Evolutionary conservation across 2,113 vertebrate genomes (phyloP).

Genomic region (Paralichthys olivaceus): DNA sequence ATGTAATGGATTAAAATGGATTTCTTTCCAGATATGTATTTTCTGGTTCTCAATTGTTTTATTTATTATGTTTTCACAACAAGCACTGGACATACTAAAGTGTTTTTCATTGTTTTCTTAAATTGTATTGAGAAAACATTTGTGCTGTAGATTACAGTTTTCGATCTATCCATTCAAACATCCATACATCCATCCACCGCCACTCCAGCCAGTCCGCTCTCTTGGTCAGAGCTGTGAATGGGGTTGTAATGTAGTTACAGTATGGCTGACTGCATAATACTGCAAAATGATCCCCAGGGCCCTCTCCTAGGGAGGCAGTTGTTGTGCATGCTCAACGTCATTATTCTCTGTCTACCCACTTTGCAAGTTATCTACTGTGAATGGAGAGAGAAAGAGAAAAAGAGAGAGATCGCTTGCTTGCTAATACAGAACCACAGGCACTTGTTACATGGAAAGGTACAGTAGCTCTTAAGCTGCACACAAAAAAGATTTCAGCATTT

Average conservation of each 20-base stretch:
- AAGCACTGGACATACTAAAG: neutral
- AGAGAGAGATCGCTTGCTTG: conserved; percentile 57
- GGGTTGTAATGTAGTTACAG: conserved; percentile 74
- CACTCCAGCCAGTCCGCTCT: conserved; percentile 22
- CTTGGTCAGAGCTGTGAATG: conserved; percentile 49
- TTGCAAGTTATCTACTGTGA: conserved; percentile 67
- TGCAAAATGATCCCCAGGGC: conserved; percentile 75
- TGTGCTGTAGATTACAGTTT: too few species aligned
- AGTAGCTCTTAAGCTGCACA: conserved; percentile 14
- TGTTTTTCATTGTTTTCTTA: neutral
- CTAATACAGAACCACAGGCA: conserved; percentile 65
- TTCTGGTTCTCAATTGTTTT: too few species aligned
- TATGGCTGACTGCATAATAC: conserved; percentile 77
- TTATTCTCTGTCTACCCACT: conserved; percentile 77
- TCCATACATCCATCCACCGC: conserved; percentile 16
- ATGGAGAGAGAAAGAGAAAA: conserved; percentile 55
- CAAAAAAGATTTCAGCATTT: conserved; percentile 42
- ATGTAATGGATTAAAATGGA: too few species aligned
- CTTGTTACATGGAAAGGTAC: conserved; percentile 66
- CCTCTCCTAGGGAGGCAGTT: conserved; percentile 66
- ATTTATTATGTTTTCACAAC: too few species aligned
- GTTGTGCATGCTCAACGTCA: conserved; percentile 74
- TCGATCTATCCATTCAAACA: neutral
- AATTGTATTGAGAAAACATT: too few species aligned
- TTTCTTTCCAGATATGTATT: too few species aligned